These are phyloP conservation scores for Ophthalmolycus amberensis DNA, from an alignment of 2,113 vertebrate genomes.

Conservation along the genomic window DNA sequence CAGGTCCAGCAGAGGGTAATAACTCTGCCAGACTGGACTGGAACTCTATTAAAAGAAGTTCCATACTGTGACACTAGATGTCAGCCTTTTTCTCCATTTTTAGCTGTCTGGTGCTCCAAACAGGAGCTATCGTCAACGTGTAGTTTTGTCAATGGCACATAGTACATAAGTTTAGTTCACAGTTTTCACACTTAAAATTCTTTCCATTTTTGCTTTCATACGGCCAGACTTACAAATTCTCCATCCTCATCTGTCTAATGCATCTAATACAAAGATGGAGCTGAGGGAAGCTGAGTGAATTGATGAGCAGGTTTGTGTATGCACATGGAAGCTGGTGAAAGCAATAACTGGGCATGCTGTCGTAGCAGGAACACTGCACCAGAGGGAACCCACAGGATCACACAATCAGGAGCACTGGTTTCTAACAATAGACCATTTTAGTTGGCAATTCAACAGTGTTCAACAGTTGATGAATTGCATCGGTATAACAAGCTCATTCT, in stretches of 20 bases:
- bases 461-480: neutral
- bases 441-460: neutral
- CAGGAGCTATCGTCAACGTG: conserved; percentile 62
- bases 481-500: neutral
- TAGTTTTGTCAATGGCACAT: neutral
- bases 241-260: neutral
- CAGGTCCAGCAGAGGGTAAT: neutral
- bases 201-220: neutral
- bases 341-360: neutral
- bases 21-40: neutral
- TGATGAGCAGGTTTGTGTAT: neutral
- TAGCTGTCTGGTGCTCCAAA: conserved; percentile 84
- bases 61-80: conserved; percentile 67
- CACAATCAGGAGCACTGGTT: neutral
- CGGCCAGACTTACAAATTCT: neutral
- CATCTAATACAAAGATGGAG: neutral
- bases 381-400: neutral
- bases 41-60: conserved; percentile 3
- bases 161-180: neutral
- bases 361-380: neutral
- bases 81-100: conserved; percentile 61
- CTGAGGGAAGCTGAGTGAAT: neutral
- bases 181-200: neutral
- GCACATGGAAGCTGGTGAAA: neutral
- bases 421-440: neutral